phyloP scores from a whole-genome alignment of 2,888 invertebrate genomes.

The Agriopis marginaria region DNA sequence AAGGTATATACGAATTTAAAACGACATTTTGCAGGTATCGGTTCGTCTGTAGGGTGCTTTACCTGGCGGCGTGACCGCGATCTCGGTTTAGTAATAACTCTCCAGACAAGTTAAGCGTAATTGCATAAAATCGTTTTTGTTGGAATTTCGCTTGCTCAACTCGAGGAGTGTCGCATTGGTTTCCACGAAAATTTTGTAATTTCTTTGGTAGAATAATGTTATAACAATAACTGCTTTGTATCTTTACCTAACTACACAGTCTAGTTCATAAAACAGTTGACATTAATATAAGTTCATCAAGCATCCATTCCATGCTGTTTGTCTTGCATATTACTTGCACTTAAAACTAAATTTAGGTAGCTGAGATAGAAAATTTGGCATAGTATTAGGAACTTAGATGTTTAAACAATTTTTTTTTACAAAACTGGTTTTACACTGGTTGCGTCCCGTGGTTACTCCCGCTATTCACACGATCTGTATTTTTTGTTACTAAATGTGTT shows the following conservation, averaged over 20 bases:
- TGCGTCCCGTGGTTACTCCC: too few relatives aligned
- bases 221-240: constrained; percentile 12
- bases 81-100: constrained; percentile 79
- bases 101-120: constrained; percentile 76
- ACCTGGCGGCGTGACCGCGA: constrained; percentile 68
- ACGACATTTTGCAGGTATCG: neutral
- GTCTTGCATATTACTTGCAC: too few relatives aligned
- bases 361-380: too few relatives aligned
- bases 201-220: constrained; percentile 46
- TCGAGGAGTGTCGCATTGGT: constrained; percentile 69
- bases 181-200: constrained; percentile 70
- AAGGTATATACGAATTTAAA: neutral
- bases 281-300: too few relatives aligned
- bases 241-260: neutral
- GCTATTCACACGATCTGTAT: too few relatives aligned
- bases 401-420: too few relatives aligned
- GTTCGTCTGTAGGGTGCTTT: constrained; percentile 40
- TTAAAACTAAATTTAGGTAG: too few relatives aligned
- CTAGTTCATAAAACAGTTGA: neutral
- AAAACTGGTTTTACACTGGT: too few relatives aligned
- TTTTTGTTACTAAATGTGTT: too few relatives aligned
- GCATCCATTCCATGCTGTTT: too few relatives aligned
- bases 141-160: constrained; percentile 79
- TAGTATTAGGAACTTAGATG: too few relatives aligned
- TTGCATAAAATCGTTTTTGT: constrained; percentile 83